Percentiles rank a stretch among this genome's conserved stretches.
Conservation (phyloP, 2,113 vertebrate genomes). For the Nestor notabilis region DNA sequence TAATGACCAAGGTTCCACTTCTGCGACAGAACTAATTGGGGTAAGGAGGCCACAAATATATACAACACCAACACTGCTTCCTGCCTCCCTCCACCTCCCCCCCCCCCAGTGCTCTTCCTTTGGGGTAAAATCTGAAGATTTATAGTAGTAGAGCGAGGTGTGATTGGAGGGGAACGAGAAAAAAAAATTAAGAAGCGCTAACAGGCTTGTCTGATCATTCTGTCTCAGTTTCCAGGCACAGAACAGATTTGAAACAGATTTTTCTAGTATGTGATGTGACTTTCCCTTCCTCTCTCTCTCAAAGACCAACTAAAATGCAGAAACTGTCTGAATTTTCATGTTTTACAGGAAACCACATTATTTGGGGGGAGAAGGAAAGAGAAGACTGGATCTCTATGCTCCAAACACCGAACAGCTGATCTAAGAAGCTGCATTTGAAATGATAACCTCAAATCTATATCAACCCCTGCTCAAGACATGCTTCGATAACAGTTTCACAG, state of each 20-base stretch:
- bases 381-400: not conserved
- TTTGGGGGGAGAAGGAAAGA: not conserved
- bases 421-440: not conserved
- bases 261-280: not conserved
- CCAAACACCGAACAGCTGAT: not conserved
- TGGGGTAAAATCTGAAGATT: not conserved
- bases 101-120: not conserved
- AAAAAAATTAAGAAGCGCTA: not conserved
- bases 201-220: not conserved
- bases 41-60: constrained; percentile 3
- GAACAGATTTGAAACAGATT: not conserved
- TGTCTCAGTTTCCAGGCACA: not conserved
- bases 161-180: not conserved
- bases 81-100: too few species aligned
- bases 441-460: not conserved
- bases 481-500: not conserved
- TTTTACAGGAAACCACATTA: not conserved
- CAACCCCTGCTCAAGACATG: not conserved
- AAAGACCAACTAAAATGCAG: not conserved
- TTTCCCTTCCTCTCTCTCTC: not conserved
- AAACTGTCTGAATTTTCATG: not conserved
- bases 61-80: not conserved
- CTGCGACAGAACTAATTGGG: constrained; percentile 22
- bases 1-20: not conserved
- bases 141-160: not conserved